Evolutionary conservation across 2,113 vertebrate genomes (phyloP), one percentile per base, ranked within the genome.

Genomic region (Nerophis lumbriciformis): DNA sequence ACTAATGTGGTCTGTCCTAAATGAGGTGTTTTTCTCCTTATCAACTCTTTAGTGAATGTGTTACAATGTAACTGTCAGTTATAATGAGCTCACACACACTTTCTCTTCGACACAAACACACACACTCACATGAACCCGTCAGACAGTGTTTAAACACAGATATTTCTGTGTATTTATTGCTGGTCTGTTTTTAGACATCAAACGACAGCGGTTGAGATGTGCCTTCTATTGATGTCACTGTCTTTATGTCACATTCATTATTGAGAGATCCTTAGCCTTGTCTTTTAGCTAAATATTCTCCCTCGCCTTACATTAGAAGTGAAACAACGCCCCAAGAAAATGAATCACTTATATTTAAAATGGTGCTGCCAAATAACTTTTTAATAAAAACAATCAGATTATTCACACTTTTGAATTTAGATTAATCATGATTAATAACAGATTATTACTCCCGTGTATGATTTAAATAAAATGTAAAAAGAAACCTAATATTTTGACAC

Each of bases 141-240:
- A 85, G 65, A 70, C 65, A 15, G 8, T 42, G 69, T 82, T 80
- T 77, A 78, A 81, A 79, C 72, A 77, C 69, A 68, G 55, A 78
- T 57, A 73, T 75, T 73, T 82, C 73, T 78, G 78, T 80, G 73
- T 85, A 78, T 85, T 85, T 81, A 77, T 72, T 76, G 58, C 63
- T 52, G 76, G 56, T 72, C 82, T 86, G 78, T 86, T 86, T 86
- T 85, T 86, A 86, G 77, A 88, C 84, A 86, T 86, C 86, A 85
- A 86, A 80, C 79, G 75, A 57, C 75, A 52, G 76, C 69, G 44
- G 69, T 65, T 73, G 73, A 77, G 73, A 80, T 75, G 83, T 80
- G 78, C 47, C 53, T 75, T 75, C 75, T 62, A 77, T 86, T 85
- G 82, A 86, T 86, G 75, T 70, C 75, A 68, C 78, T 74, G 61